Percentiles rank a stretch among this genome's conserved stretches.
Conservation (phyloP, 1,140 invertebrate genomes). For the Drosophila sechellia region DNA sequence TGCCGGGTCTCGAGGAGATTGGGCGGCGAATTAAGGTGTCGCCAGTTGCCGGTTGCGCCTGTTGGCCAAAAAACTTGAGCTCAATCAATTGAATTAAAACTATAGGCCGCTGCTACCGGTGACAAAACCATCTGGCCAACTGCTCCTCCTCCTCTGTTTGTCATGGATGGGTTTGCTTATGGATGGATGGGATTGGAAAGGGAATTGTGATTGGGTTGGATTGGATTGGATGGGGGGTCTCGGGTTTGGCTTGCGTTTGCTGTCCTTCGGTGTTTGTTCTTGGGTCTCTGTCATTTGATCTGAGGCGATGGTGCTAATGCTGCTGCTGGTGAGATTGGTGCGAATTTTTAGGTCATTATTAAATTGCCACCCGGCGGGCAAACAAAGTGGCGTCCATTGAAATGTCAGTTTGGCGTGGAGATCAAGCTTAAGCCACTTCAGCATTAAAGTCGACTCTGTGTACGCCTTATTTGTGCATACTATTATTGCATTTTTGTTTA, state of each 20-base stretch:
- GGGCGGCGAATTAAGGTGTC: constrained; percentile 62
- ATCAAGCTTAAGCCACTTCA: constrained; percentile 1
- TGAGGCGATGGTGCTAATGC: background rate
- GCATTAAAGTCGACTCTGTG: background rate
- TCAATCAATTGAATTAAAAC: constrained; percentile 57
- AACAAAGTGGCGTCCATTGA: constrained; percentile 24
- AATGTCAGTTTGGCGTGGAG: constrained; percentile 3
- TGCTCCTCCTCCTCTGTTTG: background rate
- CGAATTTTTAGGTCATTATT: constrained; percentile 30
- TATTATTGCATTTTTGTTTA: background rate
- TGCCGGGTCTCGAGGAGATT: constrained; percentile 36
- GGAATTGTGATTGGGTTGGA: background rate
- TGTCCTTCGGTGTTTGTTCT: constrained; percentile 2
- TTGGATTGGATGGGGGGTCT: background rate
- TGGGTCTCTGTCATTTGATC: constrained; percentile 24
- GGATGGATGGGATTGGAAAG: too few species aligned
- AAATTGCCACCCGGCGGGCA: constrained; percentile 19
- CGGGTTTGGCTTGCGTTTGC: background rate
- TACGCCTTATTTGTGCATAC: background rate
- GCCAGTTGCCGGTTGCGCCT: constrained; percentile 14
- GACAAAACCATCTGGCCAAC: constrained; percentile 11
- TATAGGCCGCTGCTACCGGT: constrained; percentile 30
- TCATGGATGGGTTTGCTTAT: too few species aligned
- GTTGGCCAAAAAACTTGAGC: constrained; percentile 19
- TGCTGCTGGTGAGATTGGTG: background rate